phyloP scores from a whole-genome alignment of 2,888 invertebrate genomes.

The Sturmia bella region DNA sequence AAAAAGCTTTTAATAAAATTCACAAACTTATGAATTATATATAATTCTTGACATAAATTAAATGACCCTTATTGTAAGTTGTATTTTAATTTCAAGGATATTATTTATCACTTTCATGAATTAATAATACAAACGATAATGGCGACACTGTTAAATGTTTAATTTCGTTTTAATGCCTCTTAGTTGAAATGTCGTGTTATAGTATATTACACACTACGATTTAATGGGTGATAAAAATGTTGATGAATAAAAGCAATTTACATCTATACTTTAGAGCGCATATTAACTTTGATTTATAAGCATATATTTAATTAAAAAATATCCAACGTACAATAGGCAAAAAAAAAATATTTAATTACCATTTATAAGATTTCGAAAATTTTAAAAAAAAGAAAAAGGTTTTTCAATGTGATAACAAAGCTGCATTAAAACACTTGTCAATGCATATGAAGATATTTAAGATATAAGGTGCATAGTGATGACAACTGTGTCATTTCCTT shows the following conservation, averaged over 20 bases:
- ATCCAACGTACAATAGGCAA: background rate
- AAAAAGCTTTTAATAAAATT: constrained; percentile 55
- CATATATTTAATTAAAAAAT: background rate
- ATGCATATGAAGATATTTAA: too few species aligned
- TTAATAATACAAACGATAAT: constrained; percentile 61
- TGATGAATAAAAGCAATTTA: background rate
- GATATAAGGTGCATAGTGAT: too few species aligned
- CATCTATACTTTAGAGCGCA: constrained; percentile 8
- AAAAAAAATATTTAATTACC: background rate
- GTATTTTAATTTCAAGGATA: constrained; percentile 64
- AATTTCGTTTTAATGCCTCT: constrained; percentile 39
- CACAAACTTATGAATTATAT: constrained; percentile 59
- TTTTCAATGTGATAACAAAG: too few species aligned
- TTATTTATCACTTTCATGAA: constrained; percentile 48
- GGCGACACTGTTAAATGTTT: constrained; percentile 61
- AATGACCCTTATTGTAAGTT: constrained; percentile 62
- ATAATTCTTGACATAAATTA: constrained; percentile 68
- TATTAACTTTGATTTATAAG: constrained; percentile 25
- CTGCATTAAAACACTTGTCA: too few species aligned
- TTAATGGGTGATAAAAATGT: constrained; percentile 38
- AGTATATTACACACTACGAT: constrained; percentile 5
- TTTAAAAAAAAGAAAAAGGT: too few species aligned
- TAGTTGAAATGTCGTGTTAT: constrained; percentile 12
- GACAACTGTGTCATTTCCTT: too few species aligned
- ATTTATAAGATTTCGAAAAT: too few species aligned